These are phyloP conservation scores for Champsocephalus esox DNA, from an alignment of 2,797 vertebrate species.

Conservation along the genomic window DNA sequence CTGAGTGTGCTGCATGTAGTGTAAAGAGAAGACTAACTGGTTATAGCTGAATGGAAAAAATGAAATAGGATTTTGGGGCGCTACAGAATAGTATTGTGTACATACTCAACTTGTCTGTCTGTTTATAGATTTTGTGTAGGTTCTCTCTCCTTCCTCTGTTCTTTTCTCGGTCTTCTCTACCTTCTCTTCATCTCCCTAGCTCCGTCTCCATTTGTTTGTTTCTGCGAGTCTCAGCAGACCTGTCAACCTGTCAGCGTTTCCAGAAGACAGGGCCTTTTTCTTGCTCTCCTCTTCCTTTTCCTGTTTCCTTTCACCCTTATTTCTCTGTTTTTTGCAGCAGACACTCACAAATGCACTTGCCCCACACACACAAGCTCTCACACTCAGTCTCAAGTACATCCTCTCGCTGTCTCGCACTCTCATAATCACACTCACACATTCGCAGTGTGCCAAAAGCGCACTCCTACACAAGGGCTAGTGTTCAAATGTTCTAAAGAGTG, in stretches of 20 bases:
- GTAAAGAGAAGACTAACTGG: slow-evolving; percentile 3
- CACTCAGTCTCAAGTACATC: slow-evolving; percentile 72
- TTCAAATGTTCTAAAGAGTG: slow-evolving; percentile 67
- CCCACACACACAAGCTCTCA: slow-evolving; percentile 39
- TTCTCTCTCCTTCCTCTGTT: slow-evolving; percentile 16
- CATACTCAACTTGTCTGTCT: background rate
- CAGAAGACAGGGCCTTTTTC: slow-evolving; percentile 66
- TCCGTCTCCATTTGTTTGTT: slow-evolving; percentile 60
- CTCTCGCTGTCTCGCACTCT: slow-evolving; percentile 66
- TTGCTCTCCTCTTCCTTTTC: slow-evolving; percentile 63
- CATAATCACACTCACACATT: slow-evolving; percentile 30
- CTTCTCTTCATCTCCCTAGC: slow-evolving; percentile 6
- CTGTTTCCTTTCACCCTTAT: slow-evolving; percentile 38
- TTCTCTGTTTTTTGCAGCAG: slow-evolving; percentile 25
- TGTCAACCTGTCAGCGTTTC: slow-evolving; percentile 77
- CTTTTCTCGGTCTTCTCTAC: slow-evolving; percentile 8
- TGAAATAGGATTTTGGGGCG: background rate
- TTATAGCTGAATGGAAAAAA: background rate
- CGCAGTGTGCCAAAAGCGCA: slow-evolving; percentile 46
- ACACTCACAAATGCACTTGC: slow-evolving; percentile 16
- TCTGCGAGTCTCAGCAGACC: slow-evolving; percentile 76
- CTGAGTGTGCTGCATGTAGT: background rate
- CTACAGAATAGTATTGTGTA: background rate
- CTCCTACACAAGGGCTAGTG: slow-evolving; percentile 67
- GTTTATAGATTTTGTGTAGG: background rate